phyloP scores from a whole-genome alignment of 1,140 invertebrate species.

The Ptiloglossa arizonensis region DNA sequence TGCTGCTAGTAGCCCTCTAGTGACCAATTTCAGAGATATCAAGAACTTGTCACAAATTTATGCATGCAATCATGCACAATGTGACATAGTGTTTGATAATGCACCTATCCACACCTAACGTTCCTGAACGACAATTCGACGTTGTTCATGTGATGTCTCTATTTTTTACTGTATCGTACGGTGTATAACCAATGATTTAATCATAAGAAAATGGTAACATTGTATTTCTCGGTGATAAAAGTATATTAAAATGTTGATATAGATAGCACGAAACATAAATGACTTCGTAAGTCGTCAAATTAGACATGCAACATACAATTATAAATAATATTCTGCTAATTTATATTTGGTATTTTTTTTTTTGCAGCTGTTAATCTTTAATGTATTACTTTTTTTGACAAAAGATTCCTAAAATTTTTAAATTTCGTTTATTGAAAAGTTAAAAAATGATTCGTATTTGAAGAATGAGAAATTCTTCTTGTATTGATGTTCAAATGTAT shows the following conservation, averaged over 20 bases:
- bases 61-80: too few relatives aligned
- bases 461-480: background rate
- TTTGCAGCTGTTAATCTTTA: background rate
- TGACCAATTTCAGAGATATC: background rate
- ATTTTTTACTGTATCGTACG: constrained; percentile 11
- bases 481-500: background rate
- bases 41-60: too few relatives aligned
- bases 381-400: background rate
- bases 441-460: background rate
- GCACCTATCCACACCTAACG: background rate
- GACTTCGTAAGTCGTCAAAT: background rate
- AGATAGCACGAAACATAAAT: background rate
- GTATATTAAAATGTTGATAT: constrained; percentile 6
- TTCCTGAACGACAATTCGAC: constrained; percentile 27
- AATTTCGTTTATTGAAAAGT: background rate
- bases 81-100: background rate
- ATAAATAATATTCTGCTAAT: constrained; percentile 5
- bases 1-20: background rate
- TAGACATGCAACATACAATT: background rate
- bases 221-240: constrained; percentile 26
- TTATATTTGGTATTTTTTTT: background rate
- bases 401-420: background rate
- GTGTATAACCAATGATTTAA: constrained; percentile 22
- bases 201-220: constrained; percentile 29
- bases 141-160: constrained; percentile 47